A percentile compares a stretch with the other conserved stretches of the same genome.
Conservation (phyloP, 1,140 invertebrate species). For the Metopolophium dirhodum region DNA sequence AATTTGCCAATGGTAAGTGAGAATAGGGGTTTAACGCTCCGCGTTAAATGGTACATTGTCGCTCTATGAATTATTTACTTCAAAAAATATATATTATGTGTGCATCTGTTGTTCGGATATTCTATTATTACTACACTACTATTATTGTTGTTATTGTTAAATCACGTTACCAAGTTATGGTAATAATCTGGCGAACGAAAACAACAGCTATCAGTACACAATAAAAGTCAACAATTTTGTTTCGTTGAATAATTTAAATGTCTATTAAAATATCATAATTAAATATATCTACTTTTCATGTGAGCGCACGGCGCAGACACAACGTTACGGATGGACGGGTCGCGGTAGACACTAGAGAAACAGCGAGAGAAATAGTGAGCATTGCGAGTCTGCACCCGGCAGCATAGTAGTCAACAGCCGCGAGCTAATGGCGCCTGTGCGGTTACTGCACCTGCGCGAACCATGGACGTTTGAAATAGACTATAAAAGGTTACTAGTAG, state of each 20-base stretch:
- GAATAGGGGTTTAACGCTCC: too few species aligned
- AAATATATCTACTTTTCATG: background rate
- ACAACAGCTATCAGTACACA: background rate
- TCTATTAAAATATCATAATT: background rate
- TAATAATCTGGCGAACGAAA: background rate
- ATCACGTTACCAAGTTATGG: background rate
- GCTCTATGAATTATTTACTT: too few species aligned
- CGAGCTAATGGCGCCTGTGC: too few species aligned
- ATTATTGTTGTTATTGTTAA: conserved; percentile 17
- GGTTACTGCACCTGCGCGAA: too few species aligned
- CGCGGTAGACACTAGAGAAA: conserved; percentile 45
- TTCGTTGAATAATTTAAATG: background rate
- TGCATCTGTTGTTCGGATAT: background rate
- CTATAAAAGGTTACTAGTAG: too few species aligned
- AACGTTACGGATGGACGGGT: conserved; percentile 54
- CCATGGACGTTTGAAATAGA: too few species aligned
- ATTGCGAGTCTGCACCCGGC: too few species aligned
- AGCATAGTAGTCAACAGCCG: too few species aligned
- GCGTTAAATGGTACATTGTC: too few species aligned
- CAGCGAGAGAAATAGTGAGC: background rate
- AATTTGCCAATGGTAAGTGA: too few species aligned
- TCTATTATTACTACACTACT: background rate
- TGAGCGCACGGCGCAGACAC: conserved; percentile 55
- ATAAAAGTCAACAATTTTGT: background rate
- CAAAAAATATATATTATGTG: background rate